Base-by-base conservation (phyloP, 2,113 vertebrate genomes). In the Sarotherodon lohbergeri region DNA sequence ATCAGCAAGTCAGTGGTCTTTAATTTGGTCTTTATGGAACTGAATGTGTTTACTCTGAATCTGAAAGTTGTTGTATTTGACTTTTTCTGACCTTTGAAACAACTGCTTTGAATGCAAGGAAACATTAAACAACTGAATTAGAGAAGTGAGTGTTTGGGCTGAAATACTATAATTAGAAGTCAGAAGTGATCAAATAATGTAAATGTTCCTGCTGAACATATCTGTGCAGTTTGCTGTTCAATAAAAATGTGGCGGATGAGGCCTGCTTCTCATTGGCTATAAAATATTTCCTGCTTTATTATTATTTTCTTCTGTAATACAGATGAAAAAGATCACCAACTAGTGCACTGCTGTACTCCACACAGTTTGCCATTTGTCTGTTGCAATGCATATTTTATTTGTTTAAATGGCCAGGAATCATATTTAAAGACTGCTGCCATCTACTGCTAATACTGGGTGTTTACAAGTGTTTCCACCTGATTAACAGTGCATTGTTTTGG, bases 161-260 rank as follows among this genome's bases (percentile, higher is more conserved):
- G 11, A 27, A 56, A 56, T 4, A 56, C 22, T 56, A 27, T 13
- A 27, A 7, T 27, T 56, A 9, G 1, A 56, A 56, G 0, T 0
- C 55, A 56, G 55, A 27, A 56, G 55, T 27, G 0, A 56, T 56
- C 55, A 56, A 56, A 56, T 56, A 27, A 27, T 56, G 6, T 27
- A 56, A 0, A 56, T 56, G 55, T 56, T 27, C 22, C 0, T 56
- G 55, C 22, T 27, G 11, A 56, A 56, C 4, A 12, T 56, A 22
- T 56, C 11, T 56, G 55, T 56, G 55, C 22, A 56, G 55, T 56
- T 56, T 56, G 55, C 55, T 56, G 55, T 56, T 56, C 54, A 24
- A 24, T 56, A 56, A 56, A 22, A 0, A 56, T 24, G 1, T 56
- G 2, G 1, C 22, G 7, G 54, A 1, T 34, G 6, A 34, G 32